A percentile compares a stretch with the other conserved stretches of the same genome.
Evolutionary conservation across 2,113 vertebrate genomes (phyloP).

Genomic region (Cyanoramphus novaezelandiae): DNA sequence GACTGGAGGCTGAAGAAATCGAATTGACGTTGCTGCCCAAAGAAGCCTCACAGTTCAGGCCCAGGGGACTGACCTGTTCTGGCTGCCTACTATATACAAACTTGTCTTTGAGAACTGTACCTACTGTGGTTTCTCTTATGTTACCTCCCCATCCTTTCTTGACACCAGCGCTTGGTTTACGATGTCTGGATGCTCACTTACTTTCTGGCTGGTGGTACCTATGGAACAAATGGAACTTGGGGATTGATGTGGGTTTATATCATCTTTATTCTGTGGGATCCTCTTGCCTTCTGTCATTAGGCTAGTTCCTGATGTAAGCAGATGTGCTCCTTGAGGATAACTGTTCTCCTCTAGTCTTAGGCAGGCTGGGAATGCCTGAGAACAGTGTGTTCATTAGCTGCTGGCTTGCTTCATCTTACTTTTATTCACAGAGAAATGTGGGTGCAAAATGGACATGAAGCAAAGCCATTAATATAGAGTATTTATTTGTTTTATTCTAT

Average conservation of each 20-base stretch:
- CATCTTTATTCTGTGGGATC: rapidly evolving
- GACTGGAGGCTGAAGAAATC: not conserved
- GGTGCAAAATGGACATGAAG: not conserved
- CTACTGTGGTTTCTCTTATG: not conserved
- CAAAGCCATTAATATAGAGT: not conserved
- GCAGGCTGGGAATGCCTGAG: not conserved
- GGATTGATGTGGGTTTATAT: not conserved
- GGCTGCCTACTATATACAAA: not conserved
- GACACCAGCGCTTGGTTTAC: not conserved
- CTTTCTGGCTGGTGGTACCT: not conserved
- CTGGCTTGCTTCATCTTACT: not conserved
- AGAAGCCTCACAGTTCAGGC: not conserved
- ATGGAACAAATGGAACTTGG: not conserved
- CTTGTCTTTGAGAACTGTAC: not conserved
- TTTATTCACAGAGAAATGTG: not conserved
- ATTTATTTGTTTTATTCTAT: not conserved
- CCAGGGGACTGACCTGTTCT: not conserved
- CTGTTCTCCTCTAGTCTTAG: not conserved
- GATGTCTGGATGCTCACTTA: not conserved
- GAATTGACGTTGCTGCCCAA: not conserved
- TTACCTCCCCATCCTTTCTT: not conserved
- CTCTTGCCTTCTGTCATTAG: not conserved
- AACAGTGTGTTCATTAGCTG: not conserved
- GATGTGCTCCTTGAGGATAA: not conserved
- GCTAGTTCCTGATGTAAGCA: not conserved